Evolutionary conservation across 2,113 vertebrate species (phyloP), one percentile per base, ranked within the genome.

Genomic region (Austrofundulus limnaeus): DNA sequence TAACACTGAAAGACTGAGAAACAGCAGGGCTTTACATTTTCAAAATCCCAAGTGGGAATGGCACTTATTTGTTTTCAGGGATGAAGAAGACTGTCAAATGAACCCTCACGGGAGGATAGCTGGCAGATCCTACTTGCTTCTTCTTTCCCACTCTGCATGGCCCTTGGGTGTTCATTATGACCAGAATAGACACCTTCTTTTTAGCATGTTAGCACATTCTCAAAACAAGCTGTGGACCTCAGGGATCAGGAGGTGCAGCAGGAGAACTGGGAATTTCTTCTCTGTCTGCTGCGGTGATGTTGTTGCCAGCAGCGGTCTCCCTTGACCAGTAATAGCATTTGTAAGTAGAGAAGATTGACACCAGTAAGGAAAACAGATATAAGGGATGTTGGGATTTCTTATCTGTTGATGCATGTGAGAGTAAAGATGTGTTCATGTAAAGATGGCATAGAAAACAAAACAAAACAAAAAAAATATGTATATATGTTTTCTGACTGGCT

Each of bases 141-240:
- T 64, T 68, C 65, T 70, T 70, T 62, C 54, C 69, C 19, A 37
- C 73, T 75, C 81, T 50, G n/a, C 59, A 37, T 48, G 83, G 77
- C 89, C 88, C 88, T 13, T 23, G 85, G 89, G 87, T 90, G 88
- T 91, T 89, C 88, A 91, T 88, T 87, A 89, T 83, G 78, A 85
- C 82, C 81, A 88, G 87, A 89, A 90, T 87, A 90, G 84, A 88
- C 83, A 76, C 87, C 76, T 85, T 84, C 91, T 85, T 87, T 88
- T 87, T 82, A 77, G 69, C 38, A 63, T 79, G 82, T 84, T 87
- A 86, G 88, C 83, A 81, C 80, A 86, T 89, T 83, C 72, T 86
- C 74, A 81, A 83, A 88, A 80, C 81, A 71, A 83, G 78, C 78
- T 48, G 31, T 50, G 81, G 81, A 89, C 85, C 76, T 80, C 67